Base-by-base conservation (phyloP, 2,113 vertebrate genomes). In the Ivindomyrus marchei region DNA sequence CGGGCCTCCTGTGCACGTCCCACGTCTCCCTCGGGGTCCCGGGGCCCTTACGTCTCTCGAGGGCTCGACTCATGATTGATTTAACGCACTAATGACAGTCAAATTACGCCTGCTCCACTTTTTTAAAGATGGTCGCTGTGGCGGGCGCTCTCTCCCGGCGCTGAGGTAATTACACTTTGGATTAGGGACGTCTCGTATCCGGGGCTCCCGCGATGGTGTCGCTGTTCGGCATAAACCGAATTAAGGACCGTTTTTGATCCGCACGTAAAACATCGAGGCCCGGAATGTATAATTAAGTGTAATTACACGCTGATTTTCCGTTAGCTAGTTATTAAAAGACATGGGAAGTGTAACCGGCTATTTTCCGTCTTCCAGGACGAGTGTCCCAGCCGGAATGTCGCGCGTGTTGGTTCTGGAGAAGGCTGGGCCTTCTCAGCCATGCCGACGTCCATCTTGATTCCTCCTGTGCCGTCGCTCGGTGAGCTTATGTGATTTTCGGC, bases 151-250 rank as follows among this genome's bases (percentile, higher is more conserved):
- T 56, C 85, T 87, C 85, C n/a, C 6, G 85, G 13, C 50, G 3
- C 85, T 87, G 85, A 53, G 85, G 85, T 87, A 87, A 87, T 87
- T 87, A 87, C 47, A 87, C 50, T 87, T 87, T 53, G n/a, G 50
- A 87, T 87, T 87, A 87, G 85, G 45, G 31, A 87, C 17, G 85
- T 87, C 85, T 87, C 50, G 31, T 87, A 53, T 31, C n/a, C n/a
- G 50, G 49, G 49, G 6, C 15, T 39, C 49, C n/a, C 47, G 36
- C n/a, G 50, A 87, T 53, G 50, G 2, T 87, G 50, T 53, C 50
- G n/a, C 46, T 6, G 15, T 36, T 87, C 17, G 27, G 50, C 50
- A 56, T 87, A 87, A 87, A 87, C 31, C 50, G 27, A 87, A 56
- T 87, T 87, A 87, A 53, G 50, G 85, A 47, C 27, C n/a, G n/a